Conservation (phyloP, 1,140 invertebrate species). For the Neodiprion virginianus region DNA sequence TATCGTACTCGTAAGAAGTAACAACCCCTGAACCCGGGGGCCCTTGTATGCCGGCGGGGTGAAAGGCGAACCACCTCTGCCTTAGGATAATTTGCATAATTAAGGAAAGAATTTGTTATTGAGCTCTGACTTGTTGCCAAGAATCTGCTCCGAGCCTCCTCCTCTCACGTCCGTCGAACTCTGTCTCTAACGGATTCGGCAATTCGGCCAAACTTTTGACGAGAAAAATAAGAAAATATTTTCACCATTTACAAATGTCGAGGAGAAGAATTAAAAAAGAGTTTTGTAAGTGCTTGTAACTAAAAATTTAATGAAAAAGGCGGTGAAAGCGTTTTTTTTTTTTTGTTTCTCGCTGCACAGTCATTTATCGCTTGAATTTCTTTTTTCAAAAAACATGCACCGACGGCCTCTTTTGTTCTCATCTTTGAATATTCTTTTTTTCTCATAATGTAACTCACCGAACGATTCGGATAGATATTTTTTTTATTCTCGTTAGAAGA, state of each 20-base stretch:
- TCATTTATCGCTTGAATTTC: too few species aligned
- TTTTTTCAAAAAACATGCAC: too few species aligned
- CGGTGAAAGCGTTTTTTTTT: too few species aligned
- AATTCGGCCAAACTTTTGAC: too few species aligned
- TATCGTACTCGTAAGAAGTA: background rate
- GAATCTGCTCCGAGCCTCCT: too few species aligned
- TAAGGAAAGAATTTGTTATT: background rate
- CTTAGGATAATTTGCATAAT: background rate
- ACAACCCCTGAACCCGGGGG: background rate
- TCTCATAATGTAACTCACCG: background rate
- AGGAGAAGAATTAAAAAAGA: too few species aligned
- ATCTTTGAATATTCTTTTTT: constrained; percentile 13
- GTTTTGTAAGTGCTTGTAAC: too few species aligned
- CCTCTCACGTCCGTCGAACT: too few species aligned
- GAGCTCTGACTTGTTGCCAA: too few species aligned
- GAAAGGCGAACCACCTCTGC: background rate
- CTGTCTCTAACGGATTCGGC: background rate
- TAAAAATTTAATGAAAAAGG: too few species aligned
- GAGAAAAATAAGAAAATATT: background rate
- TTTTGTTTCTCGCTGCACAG: too few species aligned
- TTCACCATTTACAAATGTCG: background rate
- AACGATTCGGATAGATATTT: too few species aligned
- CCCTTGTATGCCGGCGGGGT: background rate
- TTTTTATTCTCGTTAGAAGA: constrained; percentile 1
- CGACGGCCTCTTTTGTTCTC: background rate